These are phyloP conservation scores for Actinernus sp. DNA, from an alignment of 92 coral and sea anemone species.

Conservation along the genomic window DNA sequence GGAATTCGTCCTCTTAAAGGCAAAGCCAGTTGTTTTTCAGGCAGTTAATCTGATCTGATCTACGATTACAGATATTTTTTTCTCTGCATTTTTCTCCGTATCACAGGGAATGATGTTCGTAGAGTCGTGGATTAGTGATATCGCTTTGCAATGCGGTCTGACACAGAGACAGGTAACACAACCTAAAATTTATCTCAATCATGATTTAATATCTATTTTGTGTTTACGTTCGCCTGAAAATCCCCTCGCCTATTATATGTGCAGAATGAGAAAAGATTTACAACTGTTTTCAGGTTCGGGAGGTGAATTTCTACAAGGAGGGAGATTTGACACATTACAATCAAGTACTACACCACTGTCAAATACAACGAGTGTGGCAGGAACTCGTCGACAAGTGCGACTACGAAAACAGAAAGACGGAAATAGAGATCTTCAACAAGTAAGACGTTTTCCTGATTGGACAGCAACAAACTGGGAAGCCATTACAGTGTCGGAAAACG, in stretches of 20 bases:
- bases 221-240: too few species aligned
- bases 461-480: too few species aligned
- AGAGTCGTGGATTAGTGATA: constrained; percentile 79
- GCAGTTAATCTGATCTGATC: background rate
- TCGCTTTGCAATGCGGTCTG: constrained; percentile 77
- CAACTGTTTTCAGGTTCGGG: constrained; percentile 83
- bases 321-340: constrained; percentile 83
- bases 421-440: constrained; percentile 72
- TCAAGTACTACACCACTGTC: constrained; percentile 64
- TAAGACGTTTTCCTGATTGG: too few species aligned
- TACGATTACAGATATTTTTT: too few species aligned
- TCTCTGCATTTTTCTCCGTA: too few species aligned
- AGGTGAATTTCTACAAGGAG: constrained; percentile 76
- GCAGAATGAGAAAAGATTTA: too few species aligned
- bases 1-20: too few species aligned
- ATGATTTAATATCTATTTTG: too few species aligned
- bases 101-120: constrained; percentile 86
- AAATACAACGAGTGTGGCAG: constrained; percentile 71
- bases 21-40: too few species aligned
- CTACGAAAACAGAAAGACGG: constrained; percentile 70
- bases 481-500: too few species aligned
- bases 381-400: constrained; percentile 71
- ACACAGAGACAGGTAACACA: constrained; percentile 80
- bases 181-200: too few species aligned
- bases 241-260: too few species aligned